Conservation (phyloP, 2,113 vertebrate genomes). For the Heloderma charlesbogerti region DNA sequence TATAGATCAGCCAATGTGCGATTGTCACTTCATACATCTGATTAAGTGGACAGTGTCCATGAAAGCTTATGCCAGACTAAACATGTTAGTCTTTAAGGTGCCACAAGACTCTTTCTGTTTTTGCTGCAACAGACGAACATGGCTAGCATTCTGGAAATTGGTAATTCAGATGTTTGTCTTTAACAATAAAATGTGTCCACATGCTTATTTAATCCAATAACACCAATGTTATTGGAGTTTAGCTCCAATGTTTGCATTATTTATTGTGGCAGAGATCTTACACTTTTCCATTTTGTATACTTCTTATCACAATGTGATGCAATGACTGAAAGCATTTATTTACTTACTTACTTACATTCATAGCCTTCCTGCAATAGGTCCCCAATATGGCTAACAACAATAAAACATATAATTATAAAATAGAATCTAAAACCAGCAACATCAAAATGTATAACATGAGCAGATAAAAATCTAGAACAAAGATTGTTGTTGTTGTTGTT, state of each 20-base stretch:
- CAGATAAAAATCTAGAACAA: background rate
- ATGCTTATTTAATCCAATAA: background rate
- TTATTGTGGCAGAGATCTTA: constrained; percentile 22
- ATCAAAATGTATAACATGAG: background rate
- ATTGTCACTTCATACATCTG: no score
- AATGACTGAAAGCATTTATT: background rate
- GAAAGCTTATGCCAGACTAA: no score
- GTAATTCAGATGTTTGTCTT: constrained; percentile 24
- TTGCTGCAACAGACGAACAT: no score
- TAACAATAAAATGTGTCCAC: constrained; percentile 30
- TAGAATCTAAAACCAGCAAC: background rate
- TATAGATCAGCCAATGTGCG: background rate
- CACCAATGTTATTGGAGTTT: no score
- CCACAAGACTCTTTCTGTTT: no score
- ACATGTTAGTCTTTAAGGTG: no score
- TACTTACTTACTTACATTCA: background rate
- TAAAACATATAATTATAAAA: no score
- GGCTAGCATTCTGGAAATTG: no score
- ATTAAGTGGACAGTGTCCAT: no score
- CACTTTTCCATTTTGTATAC: constrained; percentile 3
- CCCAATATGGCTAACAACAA: no score
- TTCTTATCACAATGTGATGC: background rate
- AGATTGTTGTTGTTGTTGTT: no score
- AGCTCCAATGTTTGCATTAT: constrained; percentile 28
- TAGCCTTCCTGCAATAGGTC: no score